Percentiles rank a stretch among this genome's conserved stretches.
Evolutionary conservation across 2,797 vertebrate genomes (phyloP).

Genomic region (Alauda arvensis): DNA sequence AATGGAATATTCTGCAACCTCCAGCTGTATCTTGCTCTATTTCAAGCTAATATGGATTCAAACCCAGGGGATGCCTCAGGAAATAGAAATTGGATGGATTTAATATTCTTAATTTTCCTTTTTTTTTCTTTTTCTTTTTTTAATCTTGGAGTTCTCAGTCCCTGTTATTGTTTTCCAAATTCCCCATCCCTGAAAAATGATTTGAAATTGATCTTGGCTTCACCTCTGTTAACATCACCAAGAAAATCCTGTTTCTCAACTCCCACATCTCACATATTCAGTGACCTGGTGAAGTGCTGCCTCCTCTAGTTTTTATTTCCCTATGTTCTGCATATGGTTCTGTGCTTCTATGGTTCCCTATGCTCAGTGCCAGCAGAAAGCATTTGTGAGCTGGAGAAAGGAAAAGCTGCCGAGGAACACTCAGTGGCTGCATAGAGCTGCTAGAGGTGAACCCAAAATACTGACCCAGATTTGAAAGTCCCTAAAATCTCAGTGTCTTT

Average conservation of each 20-base stretch:
- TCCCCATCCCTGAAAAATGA: neutral
- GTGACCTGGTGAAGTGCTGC: neutral
- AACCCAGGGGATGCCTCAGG: neutral
- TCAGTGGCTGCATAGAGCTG: neutral
- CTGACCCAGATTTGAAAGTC: neutral
- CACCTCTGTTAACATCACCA: neutral
- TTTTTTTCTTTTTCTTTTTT: neutral
- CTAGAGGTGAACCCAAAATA: neutral
- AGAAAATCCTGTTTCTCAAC: slow-evolving; percentile 28
- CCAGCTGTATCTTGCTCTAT: neutral
- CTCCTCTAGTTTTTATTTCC: slow-evolving; percentile 19
- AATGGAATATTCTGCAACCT: neutral
- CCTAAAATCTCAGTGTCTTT: neutral
- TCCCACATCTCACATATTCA: neutral
- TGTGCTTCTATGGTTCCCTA: too few relatives aligned
- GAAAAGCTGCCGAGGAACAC: neutral
- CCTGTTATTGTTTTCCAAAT: neutral
- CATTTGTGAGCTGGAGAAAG: neutral
- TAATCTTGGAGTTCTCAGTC: neutral
- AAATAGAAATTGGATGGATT: neutral
- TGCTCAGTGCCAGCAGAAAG: neutral
- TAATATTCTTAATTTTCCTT: neutral
- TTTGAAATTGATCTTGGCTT: neutral
- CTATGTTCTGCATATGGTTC: neutral
- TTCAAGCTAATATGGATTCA: neutral